phyloP scores from a whole-genome alignment of 2,113 vertebrate species.

The Xenopus borealis region DNA sequence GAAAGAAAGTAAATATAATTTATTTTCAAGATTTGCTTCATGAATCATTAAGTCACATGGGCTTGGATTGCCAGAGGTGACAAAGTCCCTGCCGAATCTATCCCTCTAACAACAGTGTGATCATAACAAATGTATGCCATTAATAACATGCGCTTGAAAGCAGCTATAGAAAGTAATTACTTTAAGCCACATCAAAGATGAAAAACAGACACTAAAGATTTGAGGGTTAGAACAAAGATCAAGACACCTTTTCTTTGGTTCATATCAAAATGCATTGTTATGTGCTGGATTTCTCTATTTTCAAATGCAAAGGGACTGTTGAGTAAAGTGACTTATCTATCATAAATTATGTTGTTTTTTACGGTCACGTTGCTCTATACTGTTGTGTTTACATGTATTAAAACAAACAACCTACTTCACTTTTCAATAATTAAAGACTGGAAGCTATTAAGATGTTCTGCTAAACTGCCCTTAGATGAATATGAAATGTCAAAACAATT shows the following conservation, averaged over 20 bases:
- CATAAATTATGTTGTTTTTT: no score
- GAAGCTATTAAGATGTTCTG: no score
- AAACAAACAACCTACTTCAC: no score
- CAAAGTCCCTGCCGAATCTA: conserved; percentile 37
- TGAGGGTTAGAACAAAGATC: conserved; percentile 15
- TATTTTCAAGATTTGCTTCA: conserved; percentile 41
- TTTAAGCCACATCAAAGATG: conserved; percentile 32
- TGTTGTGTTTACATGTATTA: no score
- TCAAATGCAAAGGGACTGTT: no score
- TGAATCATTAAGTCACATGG: conserved; percentile 42
- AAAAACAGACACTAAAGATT: conserved; percentile 34
- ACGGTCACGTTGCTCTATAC: no score
- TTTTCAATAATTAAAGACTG: no score
- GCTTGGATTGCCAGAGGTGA: conserved; percentile 43
- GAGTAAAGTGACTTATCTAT: no score
- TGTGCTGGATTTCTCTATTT: no score
- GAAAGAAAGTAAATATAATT: conserved; percentile 45
- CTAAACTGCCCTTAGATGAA: no score
- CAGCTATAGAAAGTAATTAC: conserved; percentile 33
- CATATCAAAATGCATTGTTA: no score
- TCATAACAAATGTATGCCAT: conserved; percentile 42
- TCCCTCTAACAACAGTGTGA: conserved; percentile 29
- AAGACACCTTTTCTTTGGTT: conserved; percentile 7
- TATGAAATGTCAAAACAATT: no score
- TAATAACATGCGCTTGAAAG: conserved; percentile 37